Conservation (phyloP, 2,888 invertebrate genomes). For the Polydrusus cervinus region DNA sequence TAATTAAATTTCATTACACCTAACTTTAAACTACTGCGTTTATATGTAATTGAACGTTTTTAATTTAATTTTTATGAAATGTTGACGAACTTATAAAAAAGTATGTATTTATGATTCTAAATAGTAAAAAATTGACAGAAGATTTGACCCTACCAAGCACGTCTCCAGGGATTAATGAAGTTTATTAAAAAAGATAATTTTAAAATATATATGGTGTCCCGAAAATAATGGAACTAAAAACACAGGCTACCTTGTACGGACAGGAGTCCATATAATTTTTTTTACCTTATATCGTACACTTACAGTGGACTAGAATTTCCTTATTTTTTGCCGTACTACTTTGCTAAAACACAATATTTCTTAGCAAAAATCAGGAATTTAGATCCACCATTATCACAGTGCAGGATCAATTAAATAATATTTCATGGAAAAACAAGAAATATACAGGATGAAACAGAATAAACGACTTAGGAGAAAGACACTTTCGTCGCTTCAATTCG, state of each 20-base stretch:
- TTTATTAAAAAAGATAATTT: no score
- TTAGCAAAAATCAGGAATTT: conserved; percentile 26
- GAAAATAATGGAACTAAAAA: not conserved
- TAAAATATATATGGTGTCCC: not conserved
- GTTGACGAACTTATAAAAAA: no score
- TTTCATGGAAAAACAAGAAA: not conserved
- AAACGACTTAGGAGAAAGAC: not conserved
- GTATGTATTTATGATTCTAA: no score
- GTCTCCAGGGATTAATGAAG: no score
- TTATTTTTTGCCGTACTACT: conserved; percentile 21
- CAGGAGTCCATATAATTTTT: no score
- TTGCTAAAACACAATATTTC: conserved; percentile 29
- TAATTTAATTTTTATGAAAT: no score
- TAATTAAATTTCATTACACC: no score
- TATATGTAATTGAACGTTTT: no score
- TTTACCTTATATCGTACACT: conserved; percentile 37
- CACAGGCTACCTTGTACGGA: not conserved
- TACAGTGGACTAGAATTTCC: conserved; percentile 43
- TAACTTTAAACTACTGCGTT: no score
- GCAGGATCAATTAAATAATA: conserved; percentile 5
- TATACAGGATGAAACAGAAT: conserved; percentile 11
- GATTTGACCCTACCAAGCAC: no score
- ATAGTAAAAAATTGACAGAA: no score
- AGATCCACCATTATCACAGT: conserved; percentile 41
- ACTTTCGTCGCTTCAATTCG: not conserved